Evolutionary conservation across 2,888 invertebrate species (phyloP), one percentile per base, ranked within the genome.

Genomic region (Pecten maximus): DNA sequence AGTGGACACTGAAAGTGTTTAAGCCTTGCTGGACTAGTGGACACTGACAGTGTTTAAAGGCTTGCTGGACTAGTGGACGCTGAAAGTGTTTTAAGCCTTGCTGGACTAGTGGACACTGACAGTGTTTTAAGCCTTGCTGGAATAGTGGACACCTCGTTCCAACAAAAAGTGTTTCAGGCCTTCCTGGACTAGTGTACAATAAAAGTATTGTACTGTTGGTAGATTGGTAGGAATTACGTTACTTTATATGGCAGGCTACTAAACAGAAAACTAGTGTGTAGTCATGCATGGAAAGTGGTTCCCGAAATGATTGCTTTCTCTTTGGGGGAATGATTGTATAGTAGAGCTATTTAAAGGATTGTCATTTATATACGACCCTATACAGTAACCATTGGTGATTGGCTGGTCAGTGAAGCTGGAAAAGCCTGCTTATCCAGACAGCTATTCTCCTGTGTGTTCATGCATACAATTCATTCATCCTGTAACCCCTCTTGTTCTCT

Each of bases 331-430:
- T 74, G 74, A 74, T 74, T 74, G 74, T 74, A 28, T 35, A 74
- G 74, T 35, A 28, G 35, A 74, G 74, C 74, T 35, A 74, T 74
- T 74, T 74, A 74, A 35, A 35, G 74, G 74, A 28, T 74, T 74
- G 35, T 74, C 74, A 74, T 28, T 74, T 74, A 74, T 74, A 35
- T 74, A 44, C 44, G 44, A 44, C 8, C 44, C 44, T 44, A 28
- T 74, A 74, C 74, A 74, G 35, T 74, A 74, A 74, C 74, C 74
- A 74, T 12, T 35, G 35, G 10, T 74, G 74, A 74, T 74, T 74
- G 74, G 74, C 10, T 35, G 74, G 74, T 28, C 74, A 35, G 74
- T 35, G 74, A 35, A 74, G 74, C 74, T 28, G 35, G 74, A 35
- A 35, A 28, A 74, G 74, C 28, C 35, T 35, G 35, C 74, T 74